Evolutionary conservation across 2,113 vertebrate species (phyloP).

Genomic region (Suncus etruscus): DNA sequence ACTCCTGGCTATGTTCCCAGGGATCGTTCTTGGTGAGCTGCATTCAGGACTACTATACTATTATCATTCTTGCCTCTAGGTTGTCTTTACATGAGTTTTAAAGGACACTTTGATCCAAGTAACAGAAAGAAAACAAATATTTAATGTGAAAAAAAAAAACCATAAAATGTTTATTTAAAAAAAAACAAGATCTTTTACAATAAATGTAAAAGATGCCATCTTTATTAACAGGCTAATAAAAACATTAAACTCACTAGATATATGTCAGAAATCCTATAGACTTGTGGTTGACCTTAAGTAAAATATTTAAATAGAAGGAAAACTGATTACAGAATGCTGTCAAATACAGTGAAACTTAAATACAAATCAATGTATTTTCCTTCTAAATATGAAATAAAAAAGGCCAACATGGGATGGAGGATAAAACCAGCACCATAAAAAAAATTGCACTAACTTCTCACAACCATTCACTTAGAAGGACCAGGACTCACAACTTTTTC

Average conservation of each 20-base stretch:
- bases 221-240: conserved; percentile 87
- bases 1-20: too few species aligned
- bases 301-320: conserved; percentile 36
- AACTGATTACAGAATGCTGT: conserved; percentile 64
- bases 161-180: conserved; percentile 61
- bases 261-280: conserved; percentile 75
- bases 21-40: too few species aligned
- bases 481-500: conserved; percentile 64
- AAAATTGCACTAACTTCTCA: conserved; percentile 73
- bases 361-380: conserved; percentile 61
- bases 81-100: background rate
- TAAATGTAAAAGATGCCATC: conserved; percentile 77
- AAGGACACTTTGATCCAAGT: conserved; percentile 11
- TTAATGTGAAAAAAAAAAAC: conserved; percentile 71
- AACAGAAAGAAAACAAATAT: conserved; percentile 60
- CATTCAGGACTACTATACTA: too few species aligned
- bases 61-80: too few species aligned
- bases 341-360: conserved; percentile 68
- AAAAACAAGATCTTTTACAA: conserved; percentile 71
- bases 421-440: conserved; percentile 76
- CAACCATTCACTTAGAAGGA: conserved; percentile 76
- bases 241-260: conserved; percentile 81
- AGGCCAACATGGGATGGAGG: conserved; percentile 5
- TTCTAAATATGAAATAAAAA: conserved; percentile 33
- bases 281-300: conserved; percentile 57